A percentile compares a stretch with the other conserved stretches of the same genome.
These are phyloP conservation scores for Tortricodes alternella DNA, from an alignment of 2,888 invertebrate genomes.

Conservation along the genomic window DNA sequence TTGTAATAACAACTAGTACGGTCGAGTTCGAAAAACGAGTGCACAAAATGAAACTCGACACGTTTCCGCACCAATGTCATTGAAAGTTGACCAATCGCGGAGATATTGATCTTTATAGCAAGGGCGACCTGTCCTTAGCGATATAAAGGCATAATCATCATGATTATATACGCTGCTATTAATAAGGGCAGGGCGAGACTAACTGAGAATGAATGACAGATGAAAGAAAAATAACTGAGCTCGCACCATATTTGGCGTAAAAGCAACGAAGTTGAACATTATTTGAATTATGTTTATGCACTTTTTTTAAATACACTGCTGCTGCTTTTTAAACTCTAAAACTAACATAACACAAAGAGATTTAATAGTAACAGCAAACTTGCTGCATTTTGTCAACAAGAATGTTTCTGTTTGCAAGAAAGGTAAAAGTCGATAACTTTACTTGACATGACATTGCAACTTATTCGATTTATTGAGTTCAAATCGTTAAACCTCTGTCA, in stretches of 20 bases:
- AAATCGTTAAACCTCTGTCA: slow-evolving; percentile 6
- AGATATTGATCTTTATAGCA: slow-evolving; percentile 27
- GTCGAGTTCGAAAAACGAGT: slow-evolving; percentile 57
- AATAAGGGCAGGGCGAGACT: slow-evolving; percentile 6
- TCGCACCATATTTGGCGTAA: slow-evolving; percentile 1
- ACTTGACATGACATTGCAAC: slow-evolving; percentile 31
- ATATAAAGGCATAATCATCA: slow-evolving; percentile 24
- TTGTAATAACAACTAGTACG: slow-evolving; percentile 40
- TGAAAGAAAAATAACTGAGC: neutral
- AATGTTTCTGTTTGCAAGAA: too few species aligned
- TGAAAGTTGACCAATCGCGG: slow-evolving; percentile 49
- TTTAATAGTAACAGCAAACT: too few species aligned
- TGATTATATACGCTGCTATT: neutral
- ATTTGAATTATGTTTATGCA: too few species aligned
- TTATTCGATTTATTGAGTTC: slow-evolving; percentile 25
- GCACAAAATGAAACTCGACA: slow-evolving; percentile 51
- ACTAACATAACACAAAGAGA: too few species aligned
- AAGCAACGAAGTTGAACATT: too few species aligned
- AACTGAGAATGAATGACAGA: neutral
- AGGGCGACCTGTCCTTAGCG: slow-evolving; percentile 24
- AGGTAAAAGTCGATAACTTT: too few species aligned
- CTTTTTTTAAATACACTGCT: too few species aligned
- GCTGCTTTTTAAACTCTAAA: too few species aligned
- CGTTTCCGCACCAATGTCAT: slow-evolving; percentile 58
- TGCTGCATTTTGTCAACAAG: too few species aligned